Evolutionary conservation across 1,140 invertebrate species (phyloP).

Genomic region (Campodea augens): DNA sequence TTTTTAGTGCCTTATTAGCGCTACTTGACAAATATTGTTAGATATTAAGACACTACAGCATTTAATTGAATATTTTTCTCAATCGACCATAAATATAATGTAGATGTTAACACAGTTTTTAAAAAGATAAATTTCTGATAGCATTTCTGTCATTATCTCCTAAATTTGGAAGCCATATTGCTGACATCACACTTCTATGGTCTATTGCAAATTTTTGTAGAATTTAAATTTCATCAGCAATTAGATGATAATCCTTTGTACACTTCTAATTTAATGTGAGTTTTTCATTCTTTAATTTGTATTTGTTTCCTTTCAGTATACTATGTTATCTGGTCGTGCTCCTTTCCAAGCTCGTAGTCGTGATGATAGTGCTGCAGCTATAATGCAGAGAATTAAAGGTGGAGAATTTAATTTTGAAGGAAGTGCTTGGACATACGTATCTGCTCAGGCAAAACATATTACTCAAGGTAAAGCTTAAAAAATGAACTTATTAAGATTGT

Average conservation of each 20-base stretch:
- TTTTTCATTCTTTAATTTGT: constrained; percentile 5
- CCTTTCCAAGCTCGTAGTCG: constrained; percentile 50
- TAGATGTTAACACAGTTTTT: no score
- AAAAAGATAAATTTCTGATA: no score
- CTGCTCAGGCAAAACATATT: constrained; percentile 49
- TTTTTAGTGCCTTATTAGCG: no score
- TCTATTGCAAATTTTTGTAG: no score
- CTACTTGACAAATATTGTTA: no score
- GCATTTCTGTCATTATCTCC: no score
- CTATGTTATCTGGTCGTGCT: constrained; percentile 65
- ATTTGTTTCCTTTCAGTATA: constrained; percentile 37
- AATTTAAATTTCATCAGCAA: neutral
- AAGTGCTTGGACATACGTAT: constrained; percentile 49
- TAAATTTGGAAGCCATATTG: no score
- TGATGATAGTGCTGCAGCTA: constrained; percentile 46
- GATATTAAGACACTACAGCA: no score
- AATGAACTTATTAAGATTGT: no score
- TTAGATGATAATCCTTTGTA: constrained; percentile 3
- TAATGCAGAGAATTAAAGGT: constrained; percentile 57
- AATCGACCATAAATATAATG: no score
- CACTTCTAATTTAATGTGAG: neutral
- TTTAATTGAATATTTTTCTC: no score
- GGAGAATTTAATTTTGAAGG: constrained; percentile 56
- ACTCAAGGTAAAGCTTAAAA: constrained; percentile 39
- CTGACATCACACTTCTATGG: no score